These are phyloP conservation scores for Tetranychus piercei DNA, from an alignment of 2,888 invertebrate genomes.

Conservation along the genomic window DNA sequence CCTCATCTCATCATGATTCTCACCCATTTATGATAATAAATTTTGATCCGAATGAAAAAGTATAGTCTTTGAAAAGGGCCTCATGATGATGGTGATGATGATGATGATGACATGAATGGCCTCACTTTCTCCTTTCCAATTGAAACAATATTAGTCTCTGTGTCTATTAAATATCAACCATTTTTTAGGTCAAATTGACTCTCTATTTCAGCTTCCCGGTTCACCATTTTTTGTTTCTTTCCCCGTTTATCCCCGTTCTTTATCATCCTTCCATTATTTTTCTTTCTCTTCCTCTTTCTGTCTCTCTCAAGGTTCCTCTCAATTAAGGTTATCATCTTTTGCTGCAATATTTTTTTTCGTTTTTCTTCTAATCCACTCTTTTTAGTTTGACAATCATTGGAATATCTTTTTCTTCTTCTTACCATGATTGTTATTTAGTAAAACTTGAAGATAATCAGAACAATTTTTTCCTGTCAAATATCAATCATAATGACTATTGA, in stretches of 20 bases:
- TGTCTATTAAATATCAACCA: background rate
- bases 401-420: background rate
- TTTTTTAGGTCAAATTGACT: background rate
- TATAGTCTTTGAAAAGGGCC: background rate
- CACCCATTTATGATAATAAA: background rate
- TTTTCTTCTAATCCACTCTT: background rate
- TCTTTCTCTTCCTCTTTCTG: conserved; percentile 5
- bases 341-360: background rate
- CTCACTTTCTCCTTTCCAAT: too few relatives aligned
- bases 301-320: conserved; percentile 6
- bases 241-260: background rate
- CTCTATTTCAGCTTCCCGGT: background rate
- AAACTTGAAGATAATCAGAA: background rate
- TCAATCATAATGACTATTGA: background rate
- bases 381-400: background rate
- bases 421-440: too few relatives aligned
- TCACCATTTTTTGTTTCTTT: background rate
- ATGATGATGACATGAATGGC: background rate
- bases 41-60: background rate
- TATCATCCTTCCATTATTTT: background rate
- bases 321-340: background rate
- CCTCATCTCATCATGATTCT: background rate
- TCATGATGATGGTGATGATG: background rate
- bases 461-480: background rate
- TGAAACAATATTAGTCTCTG: background rate